phyloP scores from a whole-genome alignment of 2,113 vertebrate genomes.

The Pionites leucogaster region DNA sequence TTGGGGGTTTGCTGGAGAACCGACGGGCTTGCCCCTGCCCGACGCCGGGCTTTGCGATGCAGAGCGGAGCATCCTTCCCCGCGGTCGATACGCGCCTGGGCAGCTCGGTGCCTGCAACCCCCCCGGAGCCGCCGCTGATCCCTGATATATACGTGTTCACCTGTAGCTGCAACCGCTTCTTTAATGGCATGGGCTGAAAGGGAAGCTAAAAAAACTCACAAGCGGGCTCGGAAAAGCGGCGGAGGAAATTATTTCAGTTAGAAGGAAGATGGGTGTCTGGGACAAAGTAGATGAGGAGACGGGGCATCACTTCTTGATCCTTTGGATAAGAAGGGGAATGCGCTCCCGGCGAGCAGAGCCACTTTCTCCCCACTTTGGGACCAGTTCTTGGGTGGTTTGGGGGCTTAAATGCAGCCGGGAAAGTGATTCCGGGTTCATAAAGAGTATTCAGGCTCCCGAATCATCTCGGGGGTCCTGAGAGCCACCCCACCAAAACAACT shows the following conservation, averaged over 20 bases:
- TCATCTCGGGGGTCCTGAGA: not conserved
- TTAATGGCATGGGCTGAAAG: not conserved
- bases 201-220: not conserved
- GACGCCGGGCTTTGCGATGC: not conserved
- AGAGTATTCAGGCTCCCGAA: not conserved
- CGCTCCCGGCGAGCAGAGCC: not conserved
- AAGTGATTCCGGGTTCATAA: not conserved
- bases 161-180: conserved; percentile 33
- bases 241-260: not conserved
- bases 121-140: not conserved
- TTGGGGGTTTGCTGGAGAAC: not conserved
- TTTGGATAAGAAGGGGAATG: not conserved
- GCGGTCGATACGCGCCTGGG: conserved; percentile 31
- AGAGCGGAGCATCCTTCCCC: conserved; percentile 2
- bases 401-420: not conserved
- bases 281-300: not conserved
- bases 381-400: not conserved
- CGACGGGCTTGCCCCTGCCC: not conserved
- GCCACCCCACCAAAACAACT: not conserved
- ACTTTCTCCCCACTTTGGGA: not conserved
- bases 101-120: not conserved
- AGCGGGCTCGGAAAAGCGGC: not conserved
- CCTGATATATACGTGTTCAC: not conserved
- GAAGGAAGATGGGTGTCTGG: not conserved
- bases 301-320: not conserved